A percentile compares a stretch with the other conserved stretches of the same genome.
Evolutionary conservation across 2,888 invertebrate species (phyloP).

Genomic region (Tetheella fluctuosa): DNA sequence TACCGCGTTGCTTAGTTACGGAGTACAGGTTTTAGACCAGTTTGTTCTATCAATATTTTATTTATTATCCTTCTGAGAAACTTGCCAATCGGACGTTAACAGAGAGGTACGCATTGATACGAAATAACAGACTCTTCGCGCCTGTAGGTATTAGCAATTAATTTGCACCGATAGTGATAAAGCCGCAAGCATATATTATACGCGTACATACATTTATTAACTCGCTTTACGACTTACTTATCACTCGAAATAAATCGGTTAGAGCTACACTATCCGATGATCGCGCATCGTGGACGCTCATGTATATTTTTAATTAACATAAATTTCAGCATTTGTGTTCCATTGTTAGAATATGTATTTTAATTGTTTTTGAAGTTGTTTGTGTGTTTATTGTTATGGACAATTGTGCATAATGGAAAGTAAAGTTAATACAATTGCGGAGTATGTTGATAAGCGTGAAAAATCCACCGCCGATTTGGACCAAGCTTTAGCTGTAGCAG

Average conservation of each 20-base stretch:
- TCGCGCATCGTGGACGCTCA: background rate
- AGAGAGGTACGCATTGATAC: background rate
- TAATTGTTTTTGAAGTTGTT: background rate
- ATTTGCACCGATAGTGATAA: conserved; percentile 35
- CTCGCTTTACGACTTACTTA: conserved; percentile 20
- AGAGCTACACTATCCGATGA: background rate
- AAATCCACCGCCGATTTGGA: conserved; percentile 61
- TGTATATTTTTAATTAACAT: background rate
- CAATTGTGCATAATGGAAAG: conserved; percentile 37
- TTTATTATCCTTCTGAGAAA: background rate
- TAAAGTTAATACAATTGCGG: conserved; percentile 51
- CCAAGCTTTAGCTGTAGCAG: conserved; percentile 59
- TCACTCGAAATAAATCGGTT: conserved; percentile 20
- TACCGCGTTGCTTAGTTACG: background rate
- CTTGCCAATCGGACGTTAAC: background rate
- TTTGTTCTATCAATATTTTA: background rate
- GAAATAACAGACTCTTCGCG: background rate
- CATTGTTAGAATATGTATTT: background rate
- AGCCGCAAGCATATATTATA: conserved; percentile 19
- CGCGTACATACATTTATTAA: conserved; percentile 13
- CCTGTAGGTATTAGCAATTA: conserved; percentile 24
- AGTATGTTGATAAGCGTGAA: conserved; percentile 41
- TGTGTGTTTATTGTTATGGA: background rate
- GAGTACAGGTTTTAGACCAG: background rate
- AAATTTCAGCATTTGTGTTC: background rate